phyloP scores from a whole-genome alignment of 2,888 invertebrate genomes.

The Euzetes globulus region DNA sequence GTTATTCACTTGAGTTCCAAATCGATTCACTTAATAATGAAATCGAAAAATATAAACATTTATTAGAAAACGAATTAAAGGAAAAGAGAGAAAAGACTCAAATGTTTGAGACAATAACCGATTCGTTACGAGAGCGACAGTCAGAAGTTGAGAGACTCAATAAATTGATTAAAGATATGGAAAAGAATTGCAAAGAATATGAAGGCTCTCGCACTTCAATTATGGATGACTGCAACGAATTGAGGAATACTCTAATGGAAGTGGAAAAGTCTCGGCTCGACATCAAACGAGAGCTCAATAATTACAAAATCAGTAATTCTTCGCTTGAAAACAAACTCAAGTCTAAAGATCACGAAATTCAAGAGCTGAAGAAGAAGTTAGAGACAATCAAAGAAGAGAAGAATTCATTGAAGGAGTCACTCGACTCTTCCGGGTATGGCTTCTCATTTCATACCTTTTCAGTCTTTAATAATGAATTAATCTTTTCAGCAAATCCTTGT shows the following conservation, averaged over 20 bases:
- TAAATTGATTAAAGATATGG: neutral
- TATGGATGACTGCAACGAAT: conserved; percentile 24
- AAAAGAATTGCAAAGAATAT: neutral
- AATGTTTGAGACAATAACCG: conserved; percentile 15
- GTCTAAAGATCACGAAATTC: conserved; percentile 20
- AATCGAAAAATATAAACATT: conserved; percentile 20
- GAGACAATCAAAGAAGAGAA: conserved; percentile 21
- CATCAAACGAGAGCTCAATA: conserved; percentile 24
- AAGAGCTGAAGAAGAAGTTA: neutral
- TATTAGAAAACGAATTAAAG: conserved; percentile 14
- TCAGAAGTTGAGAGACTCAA: conserved; percentile 24
- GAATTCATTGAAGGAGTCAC: conserved; percentile 11
- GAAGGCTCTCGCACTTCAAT: conserved; percentile 10
- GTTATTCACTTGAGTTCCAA: conserved; percentile 7
- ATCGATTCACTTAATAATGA: neutral
- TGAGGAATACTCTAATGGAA: conserved; percentile 24
- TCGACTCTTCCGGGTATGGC: conserved; percentile 31
- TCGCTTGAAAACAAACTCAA: conserved; percentile 28
- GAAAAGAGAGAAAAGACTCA: conserved; percentile 16
- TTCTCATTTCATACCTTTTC: neutral
- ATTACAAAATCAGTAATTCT: conserved; percentile 7
- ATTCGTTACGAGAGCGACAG: conserved; percentile 23
- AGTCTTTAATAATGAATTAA: neutral
- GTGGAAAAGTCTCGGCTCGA: conserved; percentile 25
- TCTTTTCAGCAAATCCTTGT: conserved; percentile 27